Conservation (phyloP, 64 coral and sea anemone species). For the Cladopsammia gracilis region DNA sequence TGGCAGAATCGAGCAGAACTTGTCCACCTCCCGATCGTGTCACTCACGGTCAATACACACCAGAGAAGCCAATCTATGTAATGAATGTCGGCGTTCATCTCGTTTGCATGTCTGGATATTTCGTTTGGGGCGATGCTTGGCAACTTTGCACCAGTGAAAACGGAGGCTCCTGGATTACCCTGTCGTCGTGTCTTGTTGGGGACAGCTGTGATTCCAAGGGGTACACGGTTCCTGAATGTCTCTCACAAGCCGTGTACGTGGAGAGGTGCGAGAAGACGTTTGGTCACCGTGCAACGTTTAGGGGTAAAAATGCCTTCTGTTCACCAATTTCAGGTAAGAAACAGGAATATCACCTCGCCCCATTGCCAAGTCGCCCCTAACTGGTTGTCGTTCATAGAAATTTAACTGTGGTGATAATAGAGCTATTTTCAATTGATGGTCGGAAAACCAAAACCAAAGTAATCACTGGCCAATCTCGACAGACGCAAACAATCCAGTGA, state of each 20-base stretch:
- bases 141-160: neutral
- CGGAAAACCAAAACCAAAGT: no score
- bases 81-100: neutral
- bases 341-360: neutral
- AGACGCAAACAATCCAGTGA: no score
- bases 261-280: neutral
- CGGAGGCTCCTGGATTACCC: no score
- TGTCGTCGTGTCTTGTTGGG: no score
- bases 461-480: no score
- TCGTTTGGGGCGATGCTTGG: neutral
- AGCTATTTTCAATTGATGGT: neutral
- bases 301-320: neutral
- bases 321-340: neutral
- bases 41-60: neutral
- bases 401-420: no score
- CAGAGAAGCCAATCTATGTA: neutral
- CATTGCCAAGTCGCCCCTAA: no score
- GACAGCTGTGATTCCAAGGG: no score
- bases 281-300: no score
- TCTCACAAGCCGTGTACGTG: neutral
- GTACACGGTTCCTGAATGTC: no score
- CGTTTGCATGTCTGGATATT: neutral
- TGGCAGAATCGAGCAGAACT: constrained; percentile 3
- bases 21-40: neutral
- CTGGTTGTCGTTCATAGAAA: no score